Percentiles rank a stretch among this genome's conserved stretches.
Conservation (phyloP, 53 echinoderm and acorn worm genomes). For the Paracentrotus lividus region DNA sequence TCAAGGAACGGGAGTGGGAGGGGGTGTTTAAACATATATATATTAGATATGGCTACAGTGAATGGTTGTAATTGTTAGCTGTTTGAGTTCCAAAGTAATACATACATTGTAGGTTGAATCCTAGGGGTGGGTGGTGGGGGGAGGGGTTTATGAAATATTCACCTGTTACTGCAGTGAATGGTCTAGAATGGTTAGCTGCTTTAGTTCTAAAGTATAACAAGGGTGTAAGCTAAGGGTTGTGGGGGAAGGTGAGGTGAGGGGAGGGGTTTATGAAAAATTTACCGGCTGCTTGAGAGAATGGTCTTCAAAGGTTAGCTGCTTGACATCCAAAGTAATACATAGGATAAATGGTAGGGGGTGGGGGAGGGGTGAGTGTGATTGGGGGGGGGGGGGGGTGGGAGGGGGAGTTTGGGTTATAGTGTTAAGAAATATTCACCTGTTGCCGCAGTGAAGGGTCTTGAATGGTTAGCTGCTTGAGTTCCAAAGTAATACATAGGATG, state of each 20-base stretch:
- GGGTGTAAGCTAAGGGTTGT: slow-evolving; percentile 17
- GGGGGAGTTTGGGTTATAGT: too few species aligned
- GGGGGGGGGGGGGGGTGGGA: too few species aligned
- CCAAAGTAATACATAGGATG: slow-evolving; percentile 90
- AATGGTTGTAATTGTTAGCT: slow-evolving; percentile 82
- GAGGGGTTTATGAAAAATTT: neutral
- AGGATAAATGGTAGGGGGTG: slow-evolving; percentile 94
- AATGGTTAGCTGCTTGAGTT: slow-evolving; percentile 80
- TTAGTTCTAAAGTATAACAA: slow-evolving; percentile 80
- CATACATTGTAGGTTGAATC: too few species aligned
- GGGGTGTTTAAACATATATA: too few species aligned
- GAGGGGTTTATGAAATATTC: too few species aligned
- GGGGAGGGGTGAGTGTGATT: too few species aligned
- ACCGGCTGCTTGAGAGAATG: too few species aligned
- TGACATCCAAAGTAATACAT: too few species aligned
- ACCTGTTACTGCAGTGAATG: slow-evolving; percentile 84
- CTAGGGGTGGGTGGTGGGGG: neutral
- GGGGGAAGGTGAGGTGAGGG: neutral
- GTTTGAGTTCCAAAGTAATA: slow-evolving; percentile 77
- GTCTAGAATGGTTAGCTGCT: slow-evolving; percentile 79
- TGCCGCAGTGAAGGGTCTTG: slow-evolving; percentile 74
- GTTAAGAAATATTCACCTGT: slow-evolving; percentile 83
- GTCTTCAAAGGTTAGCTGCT: too few species aligned
- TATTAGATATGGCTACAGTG: slow-evolving; percentile 76
- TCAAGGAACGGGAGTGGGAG: too few species aligned